These are phyloP conservation scores for Danio kyathit DNA, from an alignment of 2,797 vertebrate genomes.

Conservation along the genomic window DNA sequence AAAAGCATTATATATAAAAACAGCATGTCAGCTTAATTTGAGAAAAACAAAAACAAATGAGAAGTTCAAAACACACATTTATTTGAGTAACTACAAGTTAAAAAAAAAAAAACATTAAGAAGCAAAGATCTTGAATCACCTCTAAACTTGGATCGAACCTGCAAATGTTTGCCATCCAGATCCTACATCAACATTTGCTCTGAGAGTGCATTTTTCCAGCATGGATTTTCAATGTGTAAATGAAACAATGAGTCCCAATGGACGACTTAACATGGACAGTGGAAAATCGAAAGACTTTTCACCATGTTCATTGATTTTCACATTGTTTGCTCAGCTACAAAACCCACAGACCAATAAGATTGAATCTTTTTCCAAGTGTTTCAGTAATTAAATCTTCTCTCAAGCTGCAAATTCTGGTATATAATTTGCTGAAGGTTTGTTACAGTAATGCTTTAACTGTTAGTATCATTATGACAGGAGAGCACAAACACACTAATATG, in stretches of 20 bases:
- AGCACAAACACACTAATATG: conserved; percentile 15
- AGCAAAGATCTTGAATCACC: background rate
- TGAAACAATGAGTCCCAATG: background rate
- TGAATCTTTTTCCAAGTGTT: conserved; percentile 3
- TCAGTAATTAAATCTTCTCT: background rate
- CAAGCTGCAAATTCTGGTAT: background rate
- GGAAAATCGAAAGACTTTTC: background rate
- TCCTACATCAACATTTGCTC: background rate
- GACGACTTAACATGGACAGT: background rate
- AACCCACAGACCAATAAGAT: background rate
- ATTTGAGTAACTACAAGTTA: background rate
- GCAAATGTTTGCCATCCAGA: background rate
- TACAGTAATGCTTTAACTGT: background rate
- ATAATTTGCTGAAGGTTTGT: background rate
- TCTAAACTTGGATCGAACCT: background rate
- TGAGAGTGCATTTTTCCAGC: conserved; percentile 7
- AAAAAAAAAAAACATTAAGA: background rate
- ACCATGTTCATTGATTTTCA: conserved; percentile 14
- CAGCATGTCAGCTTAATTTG: too few species aligned
- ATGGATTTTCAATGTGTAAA: conserved; percentile 7
- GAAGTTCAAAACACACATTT: background rate
- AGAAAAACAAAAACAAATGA: too few species aligned
- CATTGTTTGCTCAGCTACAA: background rate
- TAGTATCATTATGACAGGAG: background rate
- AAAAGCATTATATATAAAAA: too few species aligned